phyloP scores from a whole-genome alignment of 2,888 invertebrate genomes.

The Didymodactylos carnosus region DNA sequence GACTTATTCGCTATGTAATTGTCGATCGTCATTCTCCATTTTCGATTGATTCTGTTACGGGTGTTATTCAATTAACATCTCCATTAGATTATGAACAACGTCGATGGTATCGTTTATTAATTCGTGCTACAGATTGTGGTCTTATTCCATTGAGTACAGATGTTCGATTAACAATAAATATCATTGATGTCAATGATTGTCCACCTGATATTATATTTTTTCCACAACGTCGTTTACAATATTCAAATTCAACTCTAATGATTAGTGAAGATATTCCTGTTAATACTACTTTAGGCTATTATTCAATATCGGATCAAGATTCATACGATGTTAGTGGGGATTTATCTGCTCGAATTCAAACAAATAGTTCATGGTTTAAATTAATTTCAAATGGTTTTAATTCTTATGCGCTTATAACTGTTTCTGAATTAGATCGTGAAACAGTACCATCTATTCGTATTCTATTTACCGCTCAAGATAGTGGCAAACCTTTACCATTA shows the following conservation, averaged over 20 bases:
- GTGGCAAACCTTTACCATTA: no score
- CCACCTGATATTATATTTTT: not conserved
- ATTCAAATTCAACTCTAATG: not conserved
- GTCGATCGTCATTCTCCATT: not conserved
- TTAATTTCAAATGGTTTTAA: not conserved
- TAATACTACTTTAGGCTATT: not conserved
- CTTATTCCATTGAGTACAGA: not conserved
- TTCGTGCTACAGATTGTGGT: not conserved
- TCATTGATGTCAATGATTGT: not conserved
- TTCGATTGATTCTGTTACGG: not conserved
- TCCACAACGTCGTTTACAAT: not conserved
- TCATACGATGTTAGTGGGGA: no score
- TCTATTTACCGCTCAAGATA: not conserved
- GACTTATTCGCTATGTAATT: not conserved
- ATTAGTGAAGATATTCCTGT: not conserved
- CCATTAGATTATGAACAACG: not conserved
- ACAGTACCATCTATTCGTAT: not conserved
- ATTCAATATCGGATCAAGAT: not conserved
- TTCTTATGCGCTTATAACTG: not conserved
- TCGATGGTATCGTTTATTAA: not conserved
- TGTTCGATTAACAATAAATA: not conserved
- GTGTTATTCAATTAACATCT: not conserved
- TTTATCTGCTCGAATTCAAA: no score
- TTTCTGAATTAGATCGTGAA: not conserved
- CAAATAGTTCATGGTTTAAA: not conserved